Percentiles rank a stretch among this genome's conserved stretches.
Conservation (phyloP, 2,113 vertebrate genomes). For the Carollia perspicillata region DNA sequence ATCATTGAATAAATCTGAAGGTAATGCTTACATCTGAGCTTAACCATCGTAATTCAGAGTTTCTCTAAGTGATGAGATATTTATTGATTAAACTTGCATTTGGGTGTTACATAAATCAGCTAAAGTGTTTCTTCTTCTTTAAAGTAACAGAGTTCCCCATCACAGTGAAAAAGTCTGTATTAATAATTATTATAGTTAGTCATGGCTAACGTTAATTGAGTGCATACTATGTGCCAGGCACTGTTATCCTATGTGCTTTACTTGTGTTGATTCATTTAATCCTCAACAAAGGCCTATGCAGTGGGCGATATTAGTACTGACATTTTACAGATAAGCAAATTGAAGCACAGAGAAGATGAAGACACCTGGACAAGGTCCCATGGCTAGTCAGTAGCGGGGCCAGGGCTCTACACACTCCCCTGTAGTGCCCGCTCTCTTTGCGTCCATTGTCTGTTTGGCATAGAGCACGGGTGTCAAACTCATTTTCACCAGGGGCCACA, state of each 20-base stretch:
- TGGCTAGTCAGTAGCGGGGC: background rate
- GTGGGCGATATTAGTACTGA: too few species aligned
- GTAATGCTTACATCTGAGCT: background rate
- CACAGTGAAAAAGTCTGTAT: background rate
- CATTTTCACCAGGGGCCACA: too few species aligned
- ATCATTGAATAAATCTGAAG: background rate
- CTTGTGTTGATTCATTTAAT: background rate
- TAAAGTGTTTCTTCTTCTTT: background rate
- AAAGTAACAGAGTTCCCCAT: background rate
- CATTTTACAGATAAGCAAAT: background rate
- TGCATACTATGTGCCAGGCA: background rate
- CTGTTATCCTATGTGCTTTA: background rate
- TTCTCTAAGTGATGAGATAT: background rate
- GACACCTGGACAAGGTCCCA: background rate
- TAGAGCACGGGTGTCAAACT: too few species aligned
- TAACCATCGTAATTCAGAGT: background rate
- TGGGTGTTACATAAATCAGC: background rate
- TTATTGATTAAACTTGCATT: background rate
- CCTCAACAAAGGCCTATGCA: background rate
- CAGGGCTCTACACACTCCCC: background rate
- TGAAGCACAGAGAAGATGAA: background rate
- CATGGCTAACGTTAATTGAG: background rate
- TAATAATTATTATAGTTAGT: background rate
- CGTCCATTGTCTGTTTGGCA: background rate
- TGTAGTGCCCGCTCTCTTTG: background rate